These are phyloP conservation scores for Crax fasciolata DNA, from an alignment of 2,797 vertebrate species.

Conservation along the genomic window DNA sequence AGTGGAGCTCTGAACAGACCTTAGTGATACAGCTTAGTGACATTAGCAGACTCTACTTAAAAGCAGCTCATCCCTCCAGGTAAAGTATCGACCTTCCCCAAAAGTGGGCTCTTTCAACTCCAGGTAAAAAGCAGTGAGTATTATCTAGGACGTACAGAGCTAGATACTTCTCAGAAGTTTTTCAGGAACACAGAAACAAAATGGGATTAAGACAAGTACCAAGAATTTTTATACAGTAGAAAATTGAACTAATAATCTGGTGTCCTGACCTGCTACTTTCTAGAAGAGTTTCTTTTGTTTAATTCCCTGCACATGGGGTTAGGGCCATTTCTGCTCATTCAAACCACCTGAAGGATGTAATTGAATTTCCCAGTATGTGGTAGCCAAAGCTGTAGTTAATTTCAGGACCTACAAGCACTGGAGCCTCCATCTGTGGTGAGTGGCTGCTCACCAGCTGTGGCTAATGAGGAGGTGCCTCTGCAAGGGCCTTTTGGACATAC, in stretches of 20 bases:
- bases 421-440: not conserved
- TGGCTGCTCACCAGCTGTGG: not conserved
- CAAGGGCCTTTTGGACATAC: fast-evolving
- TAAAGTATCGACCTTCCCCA: not conserved
- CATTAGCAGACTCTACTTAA: not conserved
- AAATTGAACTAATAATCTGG: not conserved
- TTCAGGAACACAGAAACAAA: not conserved
- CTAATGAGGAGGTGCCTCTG: not conserved
- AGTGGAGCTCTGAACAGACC: not conserved
- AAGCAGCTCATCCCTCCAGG: not conserved
- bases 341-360: not conserved
- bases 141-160: not conserved
- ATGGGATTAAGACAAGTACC: not conserved
- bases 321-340: not conserved
- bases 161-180: not conserved
- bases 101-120: not conserved
- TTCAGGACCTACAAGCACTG: not conserved
- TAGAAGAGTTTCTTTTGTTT: not conserved
- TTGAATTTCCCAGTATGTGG: not conserved
- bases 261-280: not conserved
- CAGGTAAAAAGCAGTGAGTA: not conserved
- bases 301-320: not conserved
- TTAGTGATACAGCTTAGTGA: fast-evolving
- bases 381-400: not conserved
- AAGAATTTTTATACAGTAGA: not conserved